These are phyloP conservation scores for Trachelus tabidus DNA, from an alignment of 2,888 invertebrate species.

Conservation along the genomic window DNA sequence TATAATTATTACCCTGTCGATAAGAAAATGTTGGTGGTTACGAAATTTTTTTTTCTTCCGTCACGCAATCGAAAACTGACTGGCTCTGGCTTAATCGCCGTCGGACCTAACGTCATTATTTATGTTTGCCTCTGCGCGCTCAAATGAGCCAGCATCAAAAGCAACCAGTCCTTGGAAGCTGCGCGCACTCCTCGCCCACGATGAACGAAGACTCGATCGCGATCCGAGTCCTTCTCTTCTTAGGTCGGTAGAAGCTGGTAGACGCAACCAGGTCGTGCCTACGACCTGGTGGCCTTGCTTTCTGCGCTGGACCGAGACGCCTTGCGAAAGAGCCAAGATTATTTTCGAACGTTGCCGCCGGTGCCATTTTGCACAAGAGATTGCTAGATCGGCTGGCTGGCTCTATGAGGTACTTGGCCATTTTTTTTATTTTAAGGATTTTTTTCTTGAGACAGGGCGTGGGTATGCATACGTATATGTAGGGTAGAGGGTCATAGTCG, in stretches of 20 bases:
- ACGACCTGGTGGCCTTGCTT: slow-evolving; percentile 56
- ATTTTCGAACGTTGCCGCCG: slow-evolving; percentile 35
- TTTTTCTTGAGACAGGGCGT: too few species aligned
- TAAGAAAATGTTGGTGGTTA: not conserved
- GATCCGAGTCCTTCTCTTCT: not conserved
- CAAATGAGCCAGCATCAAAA: not conserved
- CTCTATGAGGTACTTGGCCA: not conserved
- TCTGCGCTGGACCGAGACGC: slow-evolving; percentile 53
- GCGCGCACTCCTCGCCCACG: not conserved
- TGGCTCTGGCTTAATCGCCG: not conserved
- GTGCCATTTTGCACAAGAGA: not conserved
- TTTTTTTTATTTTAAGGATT: not conserved
- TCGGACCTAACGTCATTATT: not conserved
- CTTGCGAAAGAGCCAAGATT: slow-evolving; percentile 45
- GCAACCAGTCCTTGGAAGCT: not conserved
- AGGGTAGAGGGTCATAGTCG: not conserved
- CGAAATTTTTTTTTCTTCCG: not conserved
- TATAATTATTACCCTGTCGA: not conserved
- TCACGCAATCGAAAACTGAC: not conserved
- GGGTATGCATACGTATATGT: too few species aligned
- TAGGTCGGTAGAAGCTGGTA: slow-evolving; percentile 5
- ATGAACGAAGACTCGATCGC: not conserved
- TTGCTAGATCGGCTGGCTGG: not conserved
- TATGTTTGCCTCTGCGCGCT: not conserved
- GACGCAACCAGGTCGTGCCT: slow-evolving; percentile 46